A percentile compares a stretch with the other conserved stretches of the same genome.
These are phyloP conservation scores for Diaperis boleti DNA, from an alignment of 2,888 invertebrate genomes.

Conservation along the genomic window DNA sequence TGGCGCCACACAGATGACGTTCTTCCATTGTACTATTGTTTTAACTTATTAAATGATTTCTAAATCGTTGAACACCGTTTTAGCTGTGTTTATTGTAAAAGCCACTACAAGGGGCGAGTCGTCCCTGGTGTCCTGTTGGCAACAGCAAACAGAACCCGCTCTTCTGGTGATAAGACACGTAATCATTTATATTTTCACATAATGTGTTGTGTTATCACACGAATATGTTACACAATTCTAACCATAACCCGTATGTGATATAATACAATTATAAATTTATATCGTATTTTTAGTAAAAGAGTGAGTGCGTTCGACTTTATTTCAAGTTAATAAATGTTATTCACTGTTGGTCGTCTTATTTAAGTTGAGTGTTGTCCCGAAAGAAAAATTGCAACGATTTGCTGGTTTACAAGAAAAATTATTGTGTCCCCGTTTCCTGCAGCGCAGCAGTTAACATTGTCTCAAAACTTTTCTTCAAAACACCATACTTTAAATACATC, in stretches of 20 bases:
- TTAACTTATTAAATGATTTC: conserved; percentile 10
- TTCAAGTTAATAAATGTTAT: conserved; percentile 37
- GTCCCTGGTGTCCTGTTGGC: conserved; percentile 4
- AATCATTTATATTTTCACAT: conserved; percentile 23
- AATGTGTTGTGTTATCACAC: conserved; percentile 30
- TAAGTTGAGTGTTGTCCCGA: not conserved
- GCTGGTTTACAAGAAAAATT: too few species aligned
- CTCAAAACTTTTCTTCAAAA: too few species aligned
- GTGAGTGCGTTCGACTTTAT: conserved; percentile 24
- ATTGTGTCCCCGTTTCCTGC: not conserved
- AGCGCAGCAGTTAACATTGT: too few species aligned
- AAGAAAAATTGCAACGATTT: too few species aligned
- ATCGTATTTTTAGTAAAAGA: conserved; percentile 33
- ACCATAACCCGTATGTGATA: conserved; percentile 40
- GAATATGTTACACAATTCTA: conserved; percentile 9
- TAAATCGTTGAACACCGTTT: conserved; percentile 21
- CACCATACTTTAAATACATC: too few species aligned
- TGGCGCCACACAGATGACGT: conserved; percentile 17
- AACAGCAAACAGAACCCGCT: conserved; percentile 10
- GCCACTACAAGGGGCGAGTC: conserved; percentile 7
- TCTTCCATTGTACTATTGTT: conserved; percentile 16
- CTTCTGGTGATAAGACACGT: conserved; percentile 27
- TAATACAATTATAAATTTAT: conserved; percentile 38
- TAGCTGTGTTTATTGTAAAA: conserved; percentile 4
- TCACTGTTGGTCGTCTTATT: conserved; percentile 19